Evolutionary conservation across 2,113 vertebrate species (phyloP).

Genomic region (Onychostoma macrolepis): DNA sequence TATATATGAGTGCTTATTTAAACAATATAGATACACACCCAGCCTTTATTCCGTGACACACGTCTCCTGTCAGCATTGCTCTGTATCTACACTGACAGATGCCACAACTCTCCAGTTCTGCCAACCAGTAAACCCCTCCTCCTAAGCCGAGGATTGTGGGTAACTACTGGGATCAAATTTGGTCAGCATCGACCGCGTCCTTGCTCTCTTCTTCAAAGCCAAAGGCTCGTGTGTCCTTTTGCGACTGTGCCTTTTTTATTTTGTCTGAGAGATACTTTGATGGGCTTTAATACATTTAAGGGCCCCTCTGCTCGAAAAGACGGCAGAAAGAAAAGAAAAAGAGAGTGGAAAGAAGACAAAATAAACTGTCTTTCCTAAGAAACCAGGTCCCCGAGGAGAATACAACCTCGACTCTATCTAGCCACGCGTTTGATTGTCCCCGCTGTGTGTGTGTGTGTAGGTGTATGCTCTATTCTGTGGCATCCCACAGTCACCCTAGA

Average conservation of each 20-base stretch:
- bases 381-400: constrained; percentile 6
- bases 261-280: constrained; percentile 32
- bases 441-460: too few species aligned
- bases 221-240: neutral
- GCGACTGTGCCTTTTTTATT: constrained; percentile 1
- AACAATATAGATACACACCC: too few species aligned
- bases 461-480: neutral
- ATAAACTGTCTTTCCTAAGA: constrained; percentile 23
- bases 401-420: neutral
- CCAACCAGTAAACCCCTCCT: constrained; percentile 17
- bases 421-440: constrained; percentile 4
- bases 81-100: constrained; percentile 13
- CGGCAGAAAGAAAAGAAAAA: constrained; percentile 6
- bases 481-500: constrained; percentile 9
- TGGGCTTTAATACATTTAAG: constrained; percentile 40
- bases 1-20: too few species aligned
- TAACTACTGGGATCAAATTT: constrained; percentile 39
- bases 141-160: constrained; percentile 26
- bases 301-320: constrained; percentile 1
- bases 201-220: constrained; percentile 26
- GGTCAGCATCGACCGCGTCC: constrained; percentile 4
- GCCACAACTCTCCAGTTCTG: constrained; percentile 7
- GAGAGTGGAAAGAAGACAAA: constrained; percentile 11
- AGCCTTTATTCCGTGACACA: too few species aligned
- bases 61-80: neutral